Base-by-base conservation (phyloP, 2,888 invertebrate genomes). In the Lutraria lutraria region DNA sequence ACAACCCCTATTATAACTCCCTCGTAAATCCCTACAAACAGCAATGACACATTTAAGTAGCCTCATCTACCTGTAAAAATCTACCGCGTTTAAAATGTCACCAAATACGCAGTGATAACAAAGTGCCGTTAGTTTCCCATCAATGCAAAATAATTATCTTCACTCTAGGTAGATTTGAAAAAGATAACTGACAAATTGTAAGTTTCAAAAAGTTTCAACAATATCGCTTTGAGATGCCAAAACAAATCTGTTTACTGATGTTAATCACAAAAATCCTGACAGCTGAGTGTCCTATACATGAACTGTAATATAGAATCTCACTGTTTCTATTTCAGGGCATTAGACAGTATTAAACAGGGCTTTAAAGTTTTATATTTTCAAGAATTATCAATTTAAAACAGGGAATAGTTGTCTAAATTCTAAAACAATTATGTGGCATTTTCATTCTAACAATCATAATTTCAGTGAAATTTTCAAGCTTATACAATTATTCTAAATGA, bases 121-220 rank as follows among this genome's bases (percentile, higher is more conserved):
- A 76, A 76, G 25, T 31, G 76, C 76, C 76, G 76, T 76, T 76
- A 76, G 76, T 76, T 76, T 76, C 76, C 76, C 76, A 76, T 76
- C 76, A 76, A 76, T 34, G 25, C 31, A 76, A 76, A 76, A 76
- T 31, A 76, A 76, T 76, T 76, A 76, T 76, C 76, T 31, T 25
- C 29, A 76, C 34, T 25, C 63, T 16, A 34, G 76, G 34, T 76
- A 76, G 76, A 76, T 76, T 31, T 29, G 19, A 8, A 76, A 16
- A 76, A 31, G 76, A 76, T 76, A 76, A 76, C 76, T 34, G 19
- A n/a, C 63, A 63, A 63, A 25, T 63, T 25, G 2, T 21, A 21
- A n/a, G 29, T 25, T 31, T 34, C 19, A 76, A 76, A 56, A 34
- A 34, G 15, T 76, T 76, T 76, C 15, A 31, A 76, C 19, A 76